Evolutionary conservation across 2,113 vertebrate genomes (phyloP), one percentile per base, ranked within the genome.

Genomic region (Tychaedon coryphoeus): DNA sequence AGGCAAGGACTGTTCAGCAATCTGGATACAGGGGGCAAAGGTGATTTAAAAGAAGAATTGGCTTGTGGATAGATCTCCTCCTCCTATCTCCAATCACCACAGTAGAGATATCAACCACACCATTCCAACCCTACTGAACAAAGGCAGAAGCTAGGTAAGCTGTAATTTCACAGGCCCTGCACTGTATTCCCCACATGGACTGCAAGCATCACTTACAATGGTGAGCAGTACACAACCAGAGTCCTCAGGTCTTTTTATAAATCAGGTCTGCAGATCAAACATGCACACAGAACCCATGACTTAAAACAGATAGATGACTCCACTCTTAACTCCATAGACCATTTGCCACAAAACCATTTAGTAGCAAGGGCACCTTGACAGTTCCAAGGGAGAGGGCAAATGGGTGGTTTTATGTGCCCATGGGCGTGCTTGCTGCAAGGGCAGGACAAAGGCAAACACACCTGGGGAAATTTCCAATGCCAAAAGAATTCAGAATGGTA

Each of bases 321-420:
- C 34, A 8, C 45, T 73, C 56, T 45, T n/a, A 57, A 7, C 36
- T 67, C 61, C 67, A 62, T 8, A 78, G 42, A 65, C 8, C 19
- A 40, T 40, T 8, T 61, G 51, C 15, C 57, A 72, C 36, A 81
- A 71, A 81, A 70, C 6, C 15, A 43, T 20, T 72, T 14, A 33
- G 19, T 9, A 53, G 43, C 53, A 86, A 79, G n/a, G 26, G 53
- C 33, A 54, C 16, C 6, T 17, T 4, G 29, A 47, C 25, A 78
- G 5, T 60, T 79, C 40, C 45, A 75, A 57, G 42, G 17, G 31
- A 75, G 25, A 82, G 23, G 48, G 58, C 29, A 51, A 71, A 38
- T 0, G 0, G 13, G 26, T 51, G 18, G 12, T 29, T 10, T 2
- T n/a, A 33, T 14, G 4, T 26, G 8, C 29, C 31, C 48, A 42